phyloP scores from a whole-genome alignment of 2,113 vertebrate species.

The Pogona vitticeps region DNA sequence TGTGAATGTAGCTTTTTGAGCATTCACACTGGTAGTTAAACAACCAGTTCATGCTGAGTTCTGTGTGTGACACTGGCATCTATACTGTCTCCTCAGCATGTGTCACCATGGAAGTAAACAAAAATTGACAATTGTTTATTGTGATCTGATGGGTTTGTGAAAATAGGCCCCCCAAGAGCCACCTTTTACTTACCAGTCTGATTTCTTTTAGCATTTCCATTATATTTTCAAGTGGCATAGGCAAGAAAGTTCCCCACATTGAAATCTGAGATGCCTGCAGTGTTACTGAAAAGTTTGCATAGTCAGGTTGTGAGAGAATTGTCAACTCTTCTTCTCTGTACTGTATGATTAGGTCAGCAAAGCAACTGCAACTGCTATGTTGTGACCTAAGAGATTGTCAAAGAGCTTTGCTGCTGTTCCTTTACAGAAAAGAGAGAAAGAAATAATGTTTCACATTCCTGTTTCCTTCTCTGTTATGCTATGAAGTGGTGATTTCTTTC shows the following conservation, averaged over 20 bases:
- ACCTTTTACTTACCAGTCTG: background rate
- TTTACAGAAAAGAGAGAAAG: background rate
- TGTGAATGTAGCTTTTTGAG: background rate
- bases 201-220: background rate
- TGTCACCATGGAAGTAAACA: background rate
- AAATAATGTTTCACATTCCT: background rate
- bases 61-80: background rate
- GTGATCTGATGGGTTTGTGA: background rate
- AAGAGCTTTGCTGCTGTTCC: background rate
- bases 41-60: background rate
- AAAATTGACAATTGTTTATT: background rate
- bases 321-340: background rate
- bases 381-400: fast-evolving
- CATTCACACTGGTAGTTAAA: background rate
- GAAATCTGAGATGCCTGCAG: background rate
- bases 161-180: background rate
- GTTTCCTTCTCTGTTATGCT: fast-evolving
- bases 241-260: background rate
- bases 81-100: background rate
- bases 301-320: background rate
- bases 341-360: conserved; percentile 1
- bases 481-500: background rate
- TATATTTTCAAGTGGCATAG: background rate
- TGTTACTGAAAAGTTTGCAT: background rate
- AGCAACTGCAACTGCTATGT: background rate